phyloP scores from a whole-genome alignment of 2,797 vertebrate species.

The Todus mexicanus region DNA sequence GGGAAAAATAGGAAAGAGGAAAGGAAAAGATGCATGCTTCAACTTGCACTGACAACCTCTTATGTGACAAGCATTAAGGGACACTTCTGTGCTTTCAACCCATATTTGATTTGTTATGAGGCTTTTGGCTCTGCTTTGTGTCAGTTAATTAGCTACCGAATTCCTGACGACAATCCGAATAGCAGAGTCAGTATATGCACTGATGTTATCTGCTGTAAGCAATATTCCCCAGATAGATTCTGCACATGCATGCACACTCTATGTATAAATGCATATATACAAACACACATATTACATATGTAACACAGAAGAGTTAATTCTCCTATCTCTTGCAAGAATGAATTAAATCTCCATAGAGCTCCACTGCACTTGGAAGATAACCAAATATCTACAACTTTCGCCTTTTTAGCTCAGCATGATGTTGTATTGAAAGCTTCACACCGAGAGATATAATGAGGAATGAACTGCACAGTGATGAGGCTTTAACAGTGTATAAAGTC shows the following conservation, averaged over 20 bases:
- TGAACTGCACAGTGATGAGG: slow-evolving; percentile 76
- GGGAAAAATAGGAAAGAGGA: slow-evolving; percentile 1
- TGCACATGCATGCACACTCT: background rate
- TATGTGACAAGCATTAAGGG: slow-evolving; percentile 42
- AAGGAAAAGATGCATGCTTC: slow-evolving; percentile 48
- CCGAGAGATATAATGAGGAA: slow-evolving; percentile 79
- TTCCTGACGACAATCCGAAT: slow-evolving; percentile 69
- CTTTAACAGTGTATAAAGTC: slow-evolving; percentile 78
- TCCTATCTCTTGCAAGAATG: slow-evolving; percentile 70
- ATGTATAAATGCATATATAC: background rate
- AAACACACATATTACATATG: background rate
- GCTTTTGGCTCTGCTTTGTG: slow-evolving; percentile 63
- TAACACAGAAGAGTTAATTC: slow-evolving; percentile 74
- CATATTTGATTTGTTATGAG: slow-evolving; percentile 47
- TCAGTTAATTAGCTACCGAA: slow-evolving; percentile 72
- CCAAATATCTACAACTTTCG: slow-evolving; percentile 75
- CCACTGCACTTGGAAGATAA: slow-evolving; percentile 79
- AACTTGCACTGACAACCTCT: slow-evolving; percentile 53
- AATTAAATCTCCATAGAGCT: slow-evolving; percentile 79
- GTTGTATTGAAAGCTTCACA: slow-evolving; percentile 77
- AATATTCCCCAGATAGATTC: slow-evolving; percentile 24
- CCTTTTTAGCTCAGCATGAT: slow-evolving; percentile 73
- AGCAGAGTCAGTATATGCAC: slow-evolving; percentile 30
- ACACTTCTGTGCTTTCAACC: slow-evolving; percentile 40
- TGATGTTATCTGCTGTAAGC: slow-evolving; percentile 57